Evolutionary conservation across 2,888 invertebrate species (phyloP).

Genomic region (Dinocampus coccinellae): DNA sequence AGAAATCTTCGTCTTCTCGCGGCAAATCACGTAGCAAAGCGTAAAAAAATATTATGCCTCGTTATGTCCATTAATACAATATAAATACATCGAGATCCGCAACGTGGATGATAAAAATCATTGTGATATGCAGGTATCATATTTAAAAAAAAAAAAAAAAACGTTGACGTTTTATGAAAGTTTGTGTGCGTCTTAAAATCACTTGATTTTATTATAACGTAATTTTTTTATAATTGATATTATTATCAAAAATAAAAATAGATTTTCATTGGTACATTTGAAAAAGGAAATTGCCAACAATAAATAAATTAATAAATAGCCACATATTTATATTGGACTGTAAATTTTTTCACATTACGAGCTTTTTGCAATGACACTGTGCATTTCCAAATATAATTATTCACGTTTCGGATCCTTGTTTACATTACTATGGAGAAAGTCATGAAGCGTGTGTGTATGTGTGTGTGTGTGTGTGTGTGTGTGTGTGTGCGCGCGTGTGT

Average conservation of each 20-base stretch:
- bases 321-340: slow-evolving; percentile 18
- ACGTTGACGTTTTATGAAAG: neutral
- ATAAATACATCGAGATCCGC: slow-evolving; percentile 38
- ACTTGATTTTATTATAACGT: neutral
- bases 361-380: slow-evolving; percentile 33
- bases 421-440: slow-evolving; percentile 36
- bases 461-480: neutral
- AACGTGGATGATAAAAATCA: slow-evolving; percentile 45
- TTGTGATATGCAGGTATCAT: slow-evolving; percentile 17
- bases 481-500: neutral
- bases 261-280: neutral
- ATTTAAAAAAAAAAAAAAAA: neutral
- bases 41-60: slow-evolving; percentile 51
- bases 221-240: neutral
- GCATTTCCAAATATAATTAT: slow-evolving; percentile 35
- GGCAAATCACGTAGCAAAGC: slow-evolving; percentile 64
- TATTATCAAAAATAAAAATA: slow-evolving; percentile 3
- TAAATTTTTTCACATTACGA: slow-evolving; percentile 24
- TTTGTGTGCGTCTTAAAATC: neutral
- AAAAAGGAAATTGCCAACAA: neutral
- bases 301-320: slow-evolving; percentile 5
- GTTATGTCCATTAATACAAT: slow-evolving; percentile 11
- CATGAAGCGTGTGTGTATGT: slow-evolving; percentile 32
- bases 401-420: slow-evolving; percentile 40
- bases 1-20: slow-evolving; percentile 55